Base-by-base conservation (phyloP, 2,113 vertebrate genomes). In the Burhinus oedicnemus region DNA sequence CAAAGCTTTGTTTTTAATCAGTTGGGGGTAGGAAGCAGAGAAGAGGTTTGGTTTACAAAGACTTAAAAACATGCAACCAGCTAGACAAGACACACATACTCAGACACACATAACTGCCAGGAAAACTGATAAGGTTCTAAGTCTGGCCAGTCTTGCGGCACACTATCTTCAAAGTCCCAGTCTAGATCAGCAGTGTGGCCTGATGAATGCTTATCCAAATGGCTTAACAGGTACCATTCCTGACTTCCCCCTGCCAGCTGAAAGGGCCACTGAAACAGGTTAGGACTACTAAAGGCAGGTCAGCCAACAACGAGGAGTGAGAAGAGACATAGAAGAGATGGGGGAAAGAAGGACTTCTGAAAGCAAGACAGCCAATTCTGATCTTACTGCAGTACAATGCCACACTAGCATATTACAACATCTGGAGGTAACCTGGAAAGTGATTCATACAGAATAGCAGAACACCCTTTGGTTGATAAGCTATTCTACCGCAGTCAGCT, bases 1-100 rank as follows among this genome's bases (percentile, higher is more conserved):
- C 5, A 25, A 71, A 88, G 21, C 5, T 60, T 45, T 55, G 15
- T 3, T 82, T 74, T 42, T 27, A 61, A 47, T 72, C 40, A 6
- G 0, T 4, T 76, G 36, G 6, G 5, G 32, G 3, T 3, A 2
- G 8, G 4, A 5, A 11, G 1, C 8, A 34, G 36, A 68, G 15
- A 83, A 34, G 40, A 64, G 3, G 8, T 62, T 20, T 60, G 29
- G 5, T 30, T 86, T 88, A 76, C 0, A 0, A 72, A 69, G 18
- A 52, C 81, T 70, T 51, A 66, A 60, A 92, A 89, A 44, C 13
- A 89, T 1, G 7, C 58, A 83, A 44, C 15, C 29, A 80, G 29
- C 8, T 57, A 58, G 40, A 89, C 44, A 76, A 54, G 40, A 76
- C 9, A 58, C 19, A 60, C 16, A 11, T 19, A 44, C 14, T 51